Evolutionary conservation across 2,113 vertebrate genomes (phyloP).

Genomic region (Ictidomys tridecemlineatus): DNA sequence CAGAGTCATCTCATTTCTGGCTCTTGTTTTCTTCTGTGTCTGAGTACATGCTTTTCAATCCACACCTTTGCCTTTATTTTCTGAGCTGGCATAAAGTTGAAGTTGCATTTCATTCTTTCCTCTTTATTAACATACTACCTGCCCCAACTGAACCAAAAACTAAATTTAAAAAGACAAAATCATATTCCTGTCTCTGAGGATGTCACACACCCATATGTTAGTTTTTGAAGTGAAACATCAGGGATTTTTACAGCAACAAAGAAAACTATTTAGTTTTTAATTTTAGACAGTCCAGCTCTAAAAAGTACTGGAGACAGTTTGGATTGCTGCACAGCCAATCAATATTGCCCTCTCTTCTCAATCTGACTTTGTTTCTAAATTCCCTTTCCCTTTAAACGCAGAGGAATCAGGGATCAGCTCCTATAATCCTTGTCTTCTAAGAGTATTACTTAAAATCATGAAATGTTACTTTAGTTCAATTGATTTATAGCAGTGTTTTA

Average conservation of each 20-base stretch:
- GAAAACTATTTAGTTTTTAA: slow-evolving; percentile 6
- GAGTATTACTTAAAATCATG: background rate
- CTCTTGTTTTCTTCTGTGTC: background rate
- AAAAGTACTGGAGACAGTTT: background rate
- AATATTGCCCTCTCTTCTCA: background rate
- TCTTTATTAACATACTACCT: background rate
- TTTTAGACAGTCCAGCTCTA: background rate
- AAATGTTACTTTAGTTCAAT: background rate
- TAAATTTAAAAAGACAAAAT: background rate
- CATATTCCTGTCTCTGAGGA: background rate
- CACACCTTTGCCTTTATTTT: too few species aligned
- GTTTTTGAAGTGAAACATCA: background rate
- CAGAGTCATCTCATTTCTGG: background rate
- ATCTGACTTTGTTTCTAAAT: background rate
- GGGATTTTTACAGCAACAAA: background rate
- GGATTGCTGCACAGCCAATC: background rate
- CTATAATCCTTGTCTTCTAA: background rate
- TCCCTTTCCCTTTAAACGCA: background rate
- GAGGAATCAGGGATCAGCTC: background rate
- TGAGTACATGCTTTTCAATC: too few species aligned
- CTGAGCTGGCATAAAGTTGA: background rate
- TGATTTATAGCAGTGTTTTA: background rate
- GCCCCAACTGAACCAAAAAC: background rate
- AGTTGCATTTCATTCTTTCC: background rate
- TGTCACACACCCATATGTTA: background rate